Percentiles rank a stretch among this genome's conserved stretches.
Conservation (phyloP, 2,888 invertebrate genomes). For the Minunthozetes semirufus region DNA sequence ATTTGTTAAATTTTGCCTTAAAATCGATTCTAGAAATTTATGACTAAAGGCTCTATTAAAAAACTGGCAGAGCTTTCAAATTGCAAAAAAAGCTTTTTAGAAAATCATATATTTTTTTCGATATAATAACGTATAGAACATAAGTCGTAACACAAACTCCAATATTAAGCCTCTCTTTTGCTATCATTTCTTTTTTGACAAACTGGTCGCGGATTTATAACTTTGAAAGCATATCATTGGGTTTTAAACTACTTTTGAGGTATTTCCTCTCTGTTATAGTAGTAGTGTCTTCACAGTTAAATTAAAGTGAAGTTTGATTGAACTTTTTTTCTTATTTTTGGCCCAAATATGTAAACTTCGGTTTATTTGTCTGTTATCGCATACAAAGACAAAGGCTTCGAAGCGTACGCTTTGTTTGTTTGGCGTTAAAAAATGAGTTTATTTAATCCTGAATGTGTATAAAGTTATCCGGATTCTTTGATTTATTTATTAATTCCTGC, state of each 20-base stretch:
- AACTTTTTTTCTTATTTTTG: no score
- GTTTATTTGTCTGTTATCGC: no score
- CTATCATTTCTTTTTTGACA: background rate
- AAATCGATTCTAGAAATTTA: background rate
- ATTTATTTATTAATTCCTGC: no score
- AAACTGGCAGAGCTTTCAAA: background rate
- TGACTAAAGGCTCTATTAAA: slow-evolving; percentile 2
- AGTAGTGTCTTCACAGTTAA: background rate
- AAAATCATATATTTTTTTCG: background rate
- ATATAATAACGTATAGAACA: background rate
- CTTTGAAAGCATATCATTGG: background rate
- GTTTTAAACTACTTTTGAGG: background rate
- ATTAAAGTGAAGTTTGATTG: no score
- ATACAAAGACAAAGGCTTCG: no score
- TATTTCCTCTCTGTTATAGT: no score
- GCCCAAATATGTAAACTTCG: no score
- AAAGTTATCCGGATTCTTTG: no score
- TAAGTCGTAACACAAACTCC: background rate
- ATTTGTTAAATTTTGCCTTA: background rate
- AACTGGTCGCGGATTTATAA: background rate
- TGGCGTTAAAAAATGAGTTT: no score
- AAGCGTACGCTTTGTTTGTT: no score
- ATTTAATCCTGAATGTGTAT: no score
- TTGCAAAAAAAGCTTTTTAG: slow-evolving; percentile 3
- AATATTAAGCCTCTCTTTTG: background rate